Base-by-base conservation (phyloP, 1,140 invertebrate species). In the Reticulitermes speratus region DNA sequence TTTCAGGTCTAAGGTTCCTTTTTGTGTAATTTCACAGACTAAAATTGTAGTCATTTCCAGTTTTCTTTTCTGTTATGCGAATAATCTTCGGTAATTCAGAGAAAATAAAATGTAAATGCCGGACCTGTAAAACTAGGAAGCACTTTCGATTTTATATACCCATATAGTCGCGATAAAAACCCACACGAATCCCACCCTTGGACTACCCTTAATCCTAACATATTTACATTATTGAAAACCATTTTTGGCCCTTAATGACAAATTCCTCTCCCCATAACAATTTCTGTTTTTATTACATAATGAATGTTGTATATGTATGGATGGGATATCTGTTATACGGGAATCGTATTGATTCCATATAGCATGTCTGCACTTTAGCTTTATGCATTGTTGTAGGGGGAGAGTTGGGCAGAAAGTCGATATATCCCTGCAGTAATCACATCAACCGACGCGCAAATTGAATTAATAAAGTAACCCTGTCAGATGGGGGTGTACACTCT, bases 201-300 rank as follows among this genome's bases (percentile, higher is more conserved):
- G 14, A 16, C 52, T 55, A 55, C 65, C 65, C 65, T 75, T 75
- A 75, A 75, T 75, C 65, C 65, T 25, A 75, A 75, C 65, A 75
- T 19, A 75, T 75, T 75, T 75, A 75, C 65, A 30, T 75, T 30
- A 75, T 75, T 75, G 65, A 75, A 75, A 75, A 75, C 65, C n/a
- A 75, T 25, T 75, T 75, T 75, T 9, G 65, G 65, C 25, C 65
- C 65, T 75, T 75, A 75, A 75, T 75, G n/a, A 75, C n/a, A 75
- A 75, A 75, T 75, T 30, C 65, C 65, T 30, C 65, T 19, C 19
- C 52, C 52, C 19, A 55, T 55, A 55, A 75, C 65, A 75, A 30
- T 75, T 75, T 25, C 30, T 75, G 65, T 75, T 75, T 75, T 75
- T 75, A 75, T 75, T 75, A 14, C 65, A 16, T n/a, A 75, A 75